Conservation (phyloP, 2,797 vertebrate genomes). For the Sorex maritimensis region DNA sequence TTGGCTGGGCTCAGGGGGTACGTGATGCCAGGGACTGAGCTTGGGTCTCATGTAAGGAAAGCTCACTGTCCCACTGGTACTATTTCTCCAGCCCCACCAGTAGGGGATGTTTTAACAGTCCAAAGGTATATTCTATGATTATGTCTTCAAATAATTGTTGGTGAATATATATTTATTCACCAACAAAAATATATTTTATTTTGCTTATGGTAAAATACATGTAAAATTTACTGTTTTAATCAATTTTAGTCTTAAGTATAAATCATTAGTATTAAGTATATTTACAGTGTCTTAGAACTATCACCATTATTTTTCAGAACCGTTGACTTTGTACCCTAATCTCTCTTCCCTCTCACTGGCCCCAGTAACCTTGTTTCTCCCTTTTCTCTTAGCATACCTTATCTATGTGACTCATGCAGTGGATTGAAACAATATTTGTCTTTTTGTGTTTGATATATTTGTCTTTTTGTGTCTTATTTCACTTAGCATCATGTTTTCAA, state of each 20-base stretch:
- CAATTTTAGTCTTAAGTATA: not conserved
- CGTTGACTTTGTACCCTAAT: not conserved
- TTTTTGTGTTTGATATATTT: not conserved
- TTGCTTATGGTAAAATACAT: no score
- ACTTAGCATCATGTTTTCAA: not conserved
- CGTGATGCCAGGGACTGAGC: no score
- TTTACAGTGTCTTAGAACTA: not conserved
- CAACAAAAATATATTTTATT: constrained; percentile 33
- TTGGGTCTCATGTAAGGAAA: no score
- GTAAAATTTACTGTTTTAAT: not conserved
- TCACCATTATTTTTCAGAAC: constrained; percentile 13
- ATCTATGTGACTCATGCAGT: not conserved
- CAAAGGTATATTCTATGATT: not conserved
- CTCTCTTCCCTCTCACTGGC: not conserved
- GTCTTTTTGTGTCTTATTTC: not conserved
- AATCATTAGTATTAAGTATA: not conserved
- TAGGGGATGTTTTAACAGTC: not conserved
- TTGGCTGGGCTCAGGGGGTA: no score
- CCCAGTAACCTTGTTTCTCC: not conserved
- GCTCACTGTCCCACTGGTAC: no score
- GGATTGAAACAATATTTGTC: not conserved
- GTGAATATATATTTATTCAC: not conserved
- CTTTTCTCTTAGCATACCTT: constrained; percentile 22
- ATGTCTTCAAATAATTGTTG: not conserved
- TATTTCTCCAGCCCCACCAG: no score